Evolutionary conservation across 2,888 invertebrate species (phyloP).

Genomic region (Acleris sparsana): DNA sequence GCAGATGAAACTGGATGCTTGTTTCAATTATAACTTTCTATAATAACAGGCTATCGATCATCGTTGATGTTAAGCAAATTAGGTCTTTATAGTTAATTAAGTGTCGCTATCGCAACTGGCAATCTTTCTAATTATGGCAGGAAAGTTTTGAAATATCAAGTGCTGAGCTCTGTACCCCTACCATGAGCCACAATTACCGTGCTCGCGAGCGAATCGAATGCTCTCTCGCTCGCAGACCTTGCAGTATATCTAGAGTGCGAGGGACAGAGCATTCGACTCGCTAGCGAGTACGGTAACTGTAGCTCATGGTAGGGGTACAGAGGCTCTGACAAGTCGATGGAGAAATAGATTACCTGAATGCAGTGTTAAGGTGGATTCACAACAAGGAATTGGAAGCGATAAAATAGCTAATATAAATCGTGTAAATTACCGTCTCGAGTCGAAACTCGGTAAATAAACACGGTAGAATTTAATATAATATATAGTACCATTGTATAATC

Average conservation of each 20-base stretch:
- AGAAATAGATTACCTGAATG: constrained; percentile 8
- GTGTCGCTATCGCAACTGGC: constrained; percentile 14
- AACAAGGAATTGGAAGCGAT: neutral
- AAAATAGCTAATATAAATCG: neutral
- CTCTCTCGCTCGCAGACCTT: too few relatives aligned
- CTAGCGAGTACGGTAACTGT: too few relatives aligned
- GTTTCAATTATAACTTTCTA: constrained; percentile 27
- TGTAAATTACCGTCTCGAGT: too few relatives aligned
- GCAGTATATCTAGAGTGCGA: too few relatives aligned
- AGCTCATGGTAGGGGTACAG: too few relatives aligned
- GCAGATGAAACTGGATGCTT: neutral
- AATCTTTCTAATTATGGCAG: constrained; percentile 8
- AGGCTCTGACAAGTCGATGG: neutral
- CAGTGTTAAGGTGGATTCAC: neutral
- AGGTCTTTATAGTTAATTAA: constrained; percentile 14
- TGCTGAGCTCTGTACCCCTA: neutral
- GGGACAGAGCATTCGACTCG: too few relatives aligned
- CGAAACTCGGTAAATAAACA: too few relatives aligned
- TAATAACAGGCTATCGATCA: constrained; percentile 11
- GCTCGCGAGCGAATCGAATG: too few relatives aligned
- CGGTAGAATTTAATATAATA: too few relatives aligned
- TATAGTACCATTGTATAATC: too few relatives aligned
- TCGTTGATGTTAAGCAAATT: constrained; percentile 20
- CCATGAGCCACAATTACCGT: too few relatives aligned
- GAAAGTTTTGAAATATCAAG: constrained; percentile 30